These are phyloP conservation scores for Protodeltote pygarga DNA, from an alignment of 2,888 invertebrate species.

Conservation along the genomic window DNA sequence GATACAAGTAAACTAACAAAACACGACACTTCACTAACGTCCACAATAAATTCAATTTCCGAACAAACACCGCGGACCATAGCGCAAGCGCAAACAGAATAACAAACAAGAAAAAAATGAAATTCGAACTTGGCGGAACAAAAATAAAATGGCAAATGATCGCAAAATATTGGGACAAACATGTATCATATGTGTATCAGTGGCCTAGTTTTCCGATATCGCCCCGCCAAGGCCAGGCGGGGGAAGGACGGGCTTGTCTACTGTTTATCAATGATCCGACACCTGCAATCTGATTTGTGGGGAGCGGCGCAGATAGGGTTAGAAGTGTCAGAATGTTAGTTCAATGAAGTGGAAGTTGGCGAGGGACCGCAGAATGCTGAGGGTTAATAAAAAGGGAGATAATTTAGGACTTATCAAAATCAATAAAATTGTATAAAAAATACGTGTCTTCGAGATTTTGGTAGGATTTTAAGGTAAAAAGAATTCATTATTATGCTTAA, in stretches of 20 bases:
- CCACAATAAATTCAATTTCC: constrained; percentile 41
- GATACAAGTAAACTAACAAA: constrained; percentile 9
- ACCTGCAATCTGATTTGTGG: constrained; percentile 51
- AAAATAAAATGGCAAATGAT: constrained; percentile 55
- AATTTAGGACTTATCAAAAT: too few species aligned
- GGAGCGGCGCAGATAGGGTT: constrained; percentile 25
- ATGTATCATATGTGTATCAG: constrained; percentile 51
- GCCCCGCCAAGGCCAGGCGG: constrained; percentile 60
- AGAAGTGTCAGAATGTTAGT: constrained; percentile 34
- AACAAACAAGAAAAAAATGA: constrained; percentile 19
- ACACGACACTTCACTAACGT: constrained; percentile 29
- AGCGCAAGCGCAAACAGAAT: constrained; percentile 21
- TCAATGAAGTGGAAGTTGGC: constrained; percentile 31
- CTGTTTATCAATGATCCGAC: constrained; percentile 45
- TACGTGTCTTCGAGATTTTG: too few species aligned
- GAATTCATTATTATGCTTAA: too few species aligned
- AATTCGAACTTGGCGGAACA: constrained; percentile 35
- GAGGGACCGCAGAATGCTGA: background rate
- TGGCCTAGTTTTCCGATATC: constrained; percentile 70
- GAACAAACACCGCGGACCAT: constrained; percentile 36
- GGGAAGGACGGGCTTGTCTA: constrained; percentile 22
- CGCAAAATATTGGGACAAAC: constrained; percentile 51
- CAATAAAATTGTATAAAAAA: too few species aligned
- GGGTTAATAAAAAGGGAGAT: constrained; percentile 16
- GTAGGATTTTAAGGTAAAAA: too few species aligned